Evolutionary conservation across 1,140 invertebrate genomes (phyloP).

Genomic region (Caerostris darwini): DNA sequence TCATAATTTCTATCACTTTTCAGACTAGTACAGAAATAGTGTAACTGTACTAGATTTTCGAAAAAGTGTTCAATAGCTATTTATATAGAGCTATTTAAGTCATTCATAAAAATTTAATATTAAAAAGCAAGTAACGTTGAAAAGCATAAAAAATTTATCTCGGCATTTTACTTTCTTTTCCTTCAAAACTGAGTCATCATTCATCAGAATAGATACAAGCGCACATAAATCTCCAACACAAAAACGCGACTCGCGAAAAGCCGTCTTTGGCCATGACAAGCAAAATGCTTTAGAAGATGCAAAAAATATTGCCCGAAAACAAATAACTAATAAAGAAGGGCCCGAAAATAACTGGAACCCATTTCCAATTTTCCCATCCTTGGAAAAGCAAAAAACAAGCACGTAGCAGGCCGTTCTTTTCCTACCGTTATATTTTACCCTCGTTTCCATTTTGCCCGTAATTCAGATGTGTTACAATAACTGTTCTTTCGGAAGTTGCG

Average conservation of each 20-base stretch:
- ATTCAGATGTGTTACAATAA: slow-evolving; percentile 51
- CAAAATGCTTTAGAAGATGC: neutral
- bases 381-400: slow-evolving; percentile 19
- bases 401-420: neutral
- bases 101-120: too few species aligned
- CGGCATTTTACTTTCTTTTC: neutral
- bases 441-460: slow-evolving; percentile 21
- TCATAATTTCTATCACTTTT: too few species aligned
- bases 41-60: too few species aligned
- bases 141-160: slow-evolving; percentile 8
- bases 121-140: neutral
- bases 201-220: neutral
- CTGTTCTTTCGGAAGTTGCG: slow-evolving; percentile 28
- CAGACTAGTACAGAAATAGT: too few species aligned
- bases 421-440: neutral
- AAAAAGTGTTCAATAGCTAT: too few species aligned
- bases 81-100: too few species aligned
- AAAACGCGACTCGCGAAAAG: neutral
- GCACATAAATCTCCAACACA: neutral
- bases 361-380: slow-evolving; percentile 8
- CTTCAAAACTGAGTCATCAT: too few species aligned
- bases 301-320: slow-evolving; percentile 60
- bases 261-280: neutral
- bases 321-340: slow-evolving; percentile 55
- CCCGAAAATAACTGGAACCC: neutral